Conservation (phyloP, 2,888 invertebrate species). For the Hecatera dysodea region DNA sequence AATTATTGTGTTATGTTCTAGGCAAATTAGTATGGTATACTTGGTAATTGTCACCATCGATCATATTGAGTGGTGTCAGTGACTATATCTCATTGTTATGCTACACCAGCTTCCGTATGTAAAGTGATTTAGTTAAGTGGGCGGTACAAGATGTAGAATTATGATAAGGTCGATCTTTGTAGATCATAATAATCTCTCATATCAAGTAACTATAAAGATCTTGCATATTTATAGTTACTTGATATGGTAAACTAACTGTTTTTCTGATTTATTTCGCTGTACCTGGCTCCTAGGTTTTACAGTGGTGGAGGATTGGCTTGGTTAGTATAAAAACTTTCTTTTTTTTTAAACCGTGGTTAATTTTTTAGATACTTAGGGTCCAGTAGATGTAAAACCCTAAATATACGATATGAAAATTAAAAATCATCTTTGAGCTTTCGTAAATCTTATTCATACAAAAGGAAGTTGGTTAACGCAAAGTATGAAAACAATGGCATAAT, state of each 20-base stretch:
- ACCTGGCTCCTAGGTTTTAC: no score
- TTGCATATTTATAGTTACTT: not conserved
- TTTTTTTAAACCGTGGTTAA: no score
- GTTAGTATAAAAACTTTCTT: no score
- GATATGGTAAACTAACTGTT: not conserved
- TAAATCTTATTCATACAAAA: no score
- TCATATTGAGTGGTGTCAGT: conserved; percentile 53
- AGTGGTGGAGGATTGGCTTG: no score
- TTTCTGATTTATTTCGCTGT: not conserved
- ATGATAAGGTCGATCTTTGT: not conserved
- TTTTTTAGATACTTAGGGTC: no score
- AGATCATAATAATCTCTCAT: conserved; percentile 17
- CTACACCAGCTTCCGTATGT: conserved; percentile 53
- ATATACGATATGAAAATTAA: no score
- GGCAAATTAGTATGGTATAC: conserved; percentile 38
- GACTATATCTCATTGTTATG: conserved; percentile 39
- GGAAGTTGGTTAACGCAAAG: no score
- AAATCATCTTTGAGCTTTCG: no score
- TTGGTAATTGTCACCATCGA: conserved; percentile 58
- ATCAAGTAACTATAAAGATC: no score
- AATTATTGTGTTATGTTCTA: conserved; percentile 37
- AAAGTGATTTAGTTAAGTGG: conserved; percentile 29
- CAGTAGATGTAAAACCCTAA: no score
- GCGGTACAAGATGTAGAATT: conserved; percentile 5
- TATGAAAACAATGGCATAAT: no score